Conservation (phyloP, 2,797 vertebrate species). For the Bradypodion ventrale region DNA sequence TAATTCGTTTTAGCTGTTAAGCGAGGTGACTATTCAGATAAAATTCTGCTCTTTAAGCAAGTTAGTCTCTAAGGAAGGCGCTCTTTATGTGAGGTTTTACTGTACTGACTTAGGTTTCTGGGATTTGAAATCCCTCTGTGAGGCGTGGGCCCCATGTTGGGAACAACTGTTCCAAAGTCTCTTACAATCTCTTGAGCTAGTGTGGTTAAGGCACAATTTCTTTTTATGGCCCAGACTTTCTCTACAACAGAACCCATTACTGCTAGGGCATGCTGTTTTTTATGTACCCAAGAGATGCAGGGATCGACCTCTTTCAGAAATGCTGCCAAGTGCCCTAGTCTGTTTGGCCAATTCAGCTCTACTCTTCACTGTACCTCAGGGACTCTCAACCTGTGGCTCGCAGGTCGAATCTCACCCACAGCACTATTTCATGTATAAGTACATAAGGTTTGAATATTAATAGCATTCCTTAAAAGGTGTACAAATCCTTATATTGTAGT, state of each 20-base stretch:
- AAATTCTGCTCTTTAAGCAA: too few species aligned
- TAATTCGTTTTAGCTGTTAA: too few species aligned
- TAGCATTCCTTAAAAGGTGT: not conserved
- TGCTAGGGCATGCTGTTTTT: not conserved
- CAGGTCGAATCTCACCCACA: too few species aligned
- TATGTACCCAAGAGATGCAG: not conserved
- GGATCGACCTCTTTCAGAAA: not conserved
- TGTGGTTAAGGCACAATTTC: constrained; percentile 12
- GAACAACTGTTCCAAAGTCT: not conserved
- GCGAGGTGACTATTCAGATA: too few species aligned
- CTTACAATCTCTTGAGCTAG: not conserved
- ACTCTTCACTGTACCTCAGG: not conserved
- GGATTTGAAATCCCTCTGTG: too few species aligned
- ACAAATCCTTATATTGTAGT: not conserved
- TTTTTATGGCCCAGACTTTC: not conserved
- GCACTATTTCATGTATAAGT: too few species aligned
- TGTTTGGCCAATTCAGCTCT: not conserved
- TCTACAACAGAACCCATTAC: not conserved
- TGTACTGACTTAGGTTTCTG: too few species aligned
- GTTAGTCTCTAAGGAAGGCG: too few species aligned
- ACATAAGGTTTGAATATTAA: constrained; percentile 2
- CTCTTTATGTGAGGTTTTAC: too few species aligned
- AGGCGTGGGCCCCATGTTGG: too few species aligned
- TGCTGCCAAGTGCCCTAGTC: not conserved
- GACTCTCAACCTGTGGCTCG: too few species aligned